A percentile compares a stretch with the other conserved stretches of the same genome.
These are phyloP conservation scores for Spatulosminthurus flaviceps DNA, from an alignment of 2,888 invertebrate genomes.

Conservation along the genomic window DNA sequence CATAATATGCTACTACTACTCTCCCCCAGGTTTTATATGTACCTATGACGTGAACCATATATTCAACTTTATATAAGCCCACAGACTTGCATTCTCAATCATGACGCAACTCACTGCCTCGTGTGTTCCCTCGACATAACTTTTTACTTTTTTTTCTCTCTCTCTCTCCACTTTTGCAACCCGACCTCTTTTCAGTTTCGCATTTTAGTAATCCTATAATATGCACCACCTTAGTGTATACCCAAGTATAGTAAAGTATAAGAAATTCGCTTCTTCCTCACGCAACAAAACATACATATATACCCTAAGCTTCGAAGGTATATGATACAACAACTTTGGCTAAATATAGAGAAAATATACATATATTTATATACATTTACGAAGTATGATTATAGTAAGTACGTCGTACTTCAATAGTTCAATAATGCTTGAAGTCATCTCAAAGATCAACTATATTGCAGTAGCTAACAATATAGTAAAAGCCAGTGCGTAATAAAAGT, in stretches of 20 bases:
- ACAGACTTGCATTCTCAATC: neutral
- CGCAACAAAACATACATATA: too few relatives aligned
- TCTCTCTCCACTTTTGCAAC: neutral
- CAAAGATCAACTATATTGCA: too few relatives aligned
- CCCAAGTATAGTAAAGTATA: neutral
- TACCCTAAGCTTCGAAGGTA: too few relatives aligned
- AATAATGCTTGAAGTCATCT: too few relatives aligned
- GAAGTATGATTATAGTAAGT: too few relatives aligned
- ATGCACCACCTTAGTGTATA: neutral
- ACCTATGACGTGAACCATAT: neutral
- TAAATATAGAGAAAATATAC: too few relatives aligned
- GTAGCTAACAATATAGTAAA: too few relatives aligned
- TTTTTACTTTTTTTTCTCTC: neutral
- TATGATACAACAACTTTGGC: too few relatives aligned
- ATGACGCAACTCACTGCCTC: constrained; percentile 10
- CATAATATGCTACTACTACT: neutral
- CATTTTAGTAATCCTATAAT: neutral
- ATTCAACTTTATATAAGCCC: neutral
- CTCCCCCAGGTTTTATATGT: neutral
- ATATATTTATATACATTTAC: too few relatives aligned
- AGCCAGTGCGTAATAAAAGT: too few relatives aligned
- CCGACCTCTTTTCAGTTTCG: constrained; percentile 14
- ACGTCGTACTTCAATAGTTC: too few relatives aligned
- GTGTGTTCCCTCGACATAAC: neutral
- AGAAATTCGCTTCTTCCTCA: too few relatives aligned